Percentiles rank a stretch among this genome's conserved stretches.
Evolutionary conservation across 53 echinoderm and acorn worm species (phyloP).

Genomic region (Arbacia lixula): DNA sequence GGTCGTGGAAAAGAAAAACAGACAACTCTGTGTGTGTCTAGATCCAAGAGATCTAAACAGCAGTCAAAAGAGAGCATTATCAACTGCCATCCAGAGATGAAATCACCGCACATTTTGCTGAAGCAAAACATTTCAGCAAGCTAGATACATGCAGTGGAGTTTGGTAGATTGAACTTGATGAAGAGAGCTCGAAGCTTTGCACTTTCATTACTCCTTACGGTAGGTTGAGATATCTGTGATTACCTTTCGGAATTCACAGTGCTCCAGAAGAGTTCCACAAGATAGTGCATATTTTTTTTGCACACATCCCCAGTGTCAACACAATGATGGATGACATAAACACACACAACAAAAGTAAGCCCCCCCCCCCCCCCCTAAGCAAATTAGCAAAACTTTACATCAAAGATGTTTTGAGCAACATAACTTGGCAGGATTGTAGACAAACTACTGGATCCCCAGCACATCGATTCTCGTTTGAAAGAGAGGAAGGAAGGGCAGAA

Average conservation of each 20-base stretch:
- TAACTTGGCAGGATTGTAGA: too few relatives aligned
- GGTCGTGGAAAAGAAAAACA: constrained; percentile 65
- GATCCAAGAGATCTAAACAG: constrained; percentile 41
- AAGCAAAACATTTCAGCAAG: constrained; percentile 59
- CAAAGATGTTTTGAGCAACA: too few relatives aligned
- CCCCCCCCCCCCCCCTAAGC: too few relatives aligned
- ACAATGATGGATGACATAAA: constrained; percentile 29
- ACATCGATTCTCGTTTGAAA: too few relatives aligned
- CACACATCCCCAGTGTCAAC: constrained; percentile 20
- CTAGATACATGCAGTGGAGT: constrained; percentile 62
- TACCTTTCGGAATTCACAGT: constrained; percentile 63
- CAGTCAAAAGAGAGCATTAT: constrained; percentile 54
- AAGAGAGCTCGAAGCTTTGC: constrained; percentile 48
- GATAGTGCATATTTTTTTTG: constrained; percentile 42
- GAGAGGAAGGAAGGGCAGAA: too few relatives aligned
- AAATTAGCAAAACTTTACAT: too few relatives aligned
- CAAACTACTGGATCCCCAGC: too few relatives aligned
- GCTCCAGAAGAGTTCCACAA: constrained; percentile 72
- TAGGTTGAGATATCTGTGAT: constrained; percentile 61
- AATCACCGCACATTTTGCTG: constrained; percentile 51
- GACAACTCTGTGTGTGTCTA: too few relatives aligned
- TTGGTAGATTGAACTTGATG: constrained; percentile 65
- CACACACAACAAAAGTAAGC: too few relatives aligned
- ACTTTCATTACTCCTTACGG: constrained; percentile 64
- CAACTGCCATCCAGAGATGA: constrained; percentile 63